phyloP scores from a whole-genome alignment of 2,113 vertebrate genomes.

The Sarotherodon lohbergeri region DNA sequence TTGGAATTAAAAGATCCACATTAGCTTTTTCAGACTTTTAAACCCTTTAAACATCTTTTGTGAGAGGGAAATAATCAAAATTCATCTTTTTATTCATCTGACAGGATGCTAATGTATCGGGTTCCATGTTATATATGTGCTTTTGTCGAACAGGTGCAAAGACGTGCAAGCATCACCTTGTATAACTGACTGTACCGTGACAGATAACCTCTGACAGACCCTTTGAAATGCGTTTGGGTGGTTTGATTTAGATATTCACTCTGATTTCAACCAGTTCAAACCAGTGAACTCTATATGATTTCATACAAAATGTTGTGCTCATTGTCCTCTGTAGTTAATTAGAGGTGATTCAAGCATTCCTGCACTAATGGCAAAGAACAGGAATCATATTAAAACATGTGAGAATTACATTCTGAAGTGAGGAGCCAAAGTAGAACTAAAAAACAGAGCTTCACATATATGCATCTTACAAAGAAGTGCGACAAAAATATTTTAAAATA shows the following conservation, averaged over 20 bases:
- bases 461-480: background rate
- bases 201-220: background rate
- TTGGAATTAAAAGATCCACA: background rate
- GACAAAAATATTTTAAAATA: background rate
- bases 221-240: background rate
- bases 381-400: background rate
- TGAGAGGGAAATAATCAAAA: background rate
- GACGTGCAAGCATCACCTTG: background rate
- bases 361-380: background rate
- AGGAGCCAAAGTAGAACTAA: background rate
- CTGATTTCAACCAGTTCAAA: background rate
- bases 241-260: background rate
- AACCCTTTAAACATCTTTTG: fast-evolving
- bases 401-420: background rate
- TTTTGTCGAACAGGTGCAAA: background rate
- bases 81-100: background rate
- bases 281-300: background rate
- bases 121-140: background rate
- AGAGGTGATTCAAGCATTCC: background rate
- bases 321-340: background rate
- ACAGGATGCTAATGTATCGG: fast-evolving
- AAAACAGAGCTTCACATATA: background rate
- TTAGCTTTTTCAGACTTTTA: fast-evolving
- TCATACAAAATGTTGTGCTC: background rate
- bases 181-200: background rate